Conservation (phyloP, 2,888 invertebrate species). For the Synanthedon andrenaeformis region DNA sequence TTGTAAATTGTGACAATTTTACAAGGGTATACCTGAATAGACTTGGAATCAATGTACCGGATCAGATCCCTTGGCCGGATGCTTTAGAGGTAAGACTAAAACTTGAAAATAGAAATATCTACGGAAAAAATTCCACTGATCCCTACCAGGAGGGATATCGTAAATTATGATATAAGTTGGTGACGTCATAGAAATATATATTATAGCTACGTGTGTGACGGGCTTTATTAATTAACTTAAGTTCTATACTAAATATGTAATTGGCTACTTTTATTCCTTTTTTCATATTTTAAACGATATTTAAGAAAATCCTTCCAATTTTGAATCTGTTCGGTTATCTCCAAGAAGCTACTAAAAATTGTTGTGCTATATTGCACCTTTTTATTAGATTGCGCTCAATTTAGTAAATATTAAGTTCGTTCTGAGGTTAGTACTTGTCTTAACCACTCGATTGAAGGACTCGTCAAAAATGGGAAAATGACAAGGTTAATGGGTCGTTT, state of each 20-base stretch:
- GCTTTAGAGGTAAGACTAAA: slow-evolving; percentile 35
- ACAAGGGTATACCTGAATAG: slow-evolving; percentile 87
- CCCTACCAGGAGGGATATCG: too few species aligned
- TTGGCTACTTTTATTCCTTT: not conserved
- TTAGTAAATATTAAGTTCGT: too few species aligned
- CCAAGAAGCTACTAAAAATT: not conserved
- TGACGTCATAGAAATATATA: too few species aligned
- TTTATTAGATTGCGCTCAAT: not conserved
- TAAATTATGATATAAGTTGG: too few species aligned
- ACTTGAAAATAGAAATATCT: not conserved
- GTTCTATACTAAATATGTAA: not conserved
- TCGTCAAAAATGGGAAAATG: too few species aligned
- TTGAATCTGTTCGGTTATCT: too few species aligned
- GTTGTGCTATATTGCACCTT: not conserved
- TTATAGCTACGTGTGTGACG: too few species aligned
- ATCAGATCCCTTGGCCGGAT: slow-evolving; percentile 64
- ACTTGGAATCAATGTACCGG: slow-evolving; percentile 85
- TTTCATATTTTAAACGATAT: too few species aligned
- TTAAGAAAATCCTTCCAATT: too few species aligned
- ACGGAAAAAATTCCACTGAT: not conserved
- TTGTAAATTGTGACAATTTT: slow-evolving; percentile 88
- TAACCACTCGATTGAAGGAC: too few species aligned
- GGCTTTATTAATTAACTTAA: not conserved
- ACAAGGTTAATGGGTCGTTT: too few species aligned
- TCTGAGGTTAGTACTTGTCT: too few species aligned